Evolutionary conservation across 2,888 invertebrate species (phyloP), one percentile per base, ranked within the genome.

Genomic region (Heterodera filipjevi): DNA sequence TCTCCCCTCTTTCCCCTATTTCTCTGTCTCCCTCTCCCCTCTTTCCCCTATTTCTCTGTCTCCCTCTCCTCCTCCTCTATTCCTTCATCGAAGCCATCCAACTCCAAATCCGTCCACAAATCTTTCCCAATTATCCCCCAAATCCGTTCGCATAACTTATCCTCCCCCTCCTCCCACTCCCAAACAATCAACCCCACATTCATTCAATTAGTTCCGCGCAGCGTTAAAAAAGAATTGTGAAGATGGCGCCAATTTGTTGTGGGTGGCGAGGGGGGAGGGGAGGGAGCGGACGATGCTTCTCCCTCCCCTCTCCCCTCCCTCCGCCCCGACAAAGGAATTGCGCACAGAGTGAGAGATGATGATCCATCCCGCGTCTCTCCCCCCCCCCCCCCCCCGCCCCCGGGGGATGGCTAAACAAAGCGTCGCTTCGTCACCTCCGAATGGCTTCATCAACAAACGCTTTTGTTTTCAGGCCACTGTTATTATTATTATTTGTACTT

Each of bases 121-220:
- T 59, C 59, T 59, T 27, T 59, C 59, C 59, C 59, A 59, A 59
- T 59, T 59, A 59, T 59, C 59, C 16, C 39, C 59, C 27, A 59
- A 59, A 59, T 59, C 59, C 59, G 59, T 59, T 59, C 59, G 8
- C 59, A 59, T 59, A 59, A 59, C 59, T 59, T 59, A 59, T 33
- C 68, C 6, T n/a, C n/a, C n/a, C n/a, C n/a, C n/a, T n/a, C n/a
- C 35, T 32, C 3, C 30, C 35, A 6, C 8, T 27, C 22, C 68
- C 10, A 14, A 19, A 35, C 68, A 44, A 39, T 44, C 35, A 59
- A 22, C 70, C 19, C 68, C 33, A 12, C 30, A 27, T 32, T 33
- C 33, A 35, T 68, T 68, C 68, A 68, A 68, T 68, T 68, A 68
- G 68, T 68, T 35, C 68, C 68, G 68, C 68, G 68, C 32, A 35